Percentiles rank a stretch among this genome's conserved stretches.
Conservation (phyloP, 2,113 vertebrate genomes). For the Cichladusa arquata region DNA sequence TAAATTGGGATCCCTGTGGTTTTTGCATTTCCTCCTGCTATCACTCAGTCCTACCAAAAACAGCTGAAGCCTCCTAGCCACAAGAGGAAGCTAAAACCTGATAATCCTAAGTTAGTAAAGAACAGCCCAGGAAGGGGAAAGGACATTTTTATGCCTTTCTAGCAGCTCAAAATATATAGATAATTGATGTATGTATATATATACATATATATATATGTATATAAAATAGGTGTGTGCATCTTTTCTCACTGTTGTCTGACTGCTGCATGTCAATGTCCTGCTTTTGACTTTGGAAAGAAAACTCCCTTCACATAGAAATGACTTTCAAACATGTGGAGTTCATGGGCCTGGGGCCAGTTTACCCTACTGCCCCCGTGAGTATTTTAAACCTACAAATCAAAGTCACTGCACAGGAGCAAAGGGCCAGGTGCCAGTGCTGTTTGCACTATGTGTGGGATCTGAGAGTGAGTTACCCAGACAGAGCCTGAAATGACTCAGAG, state of each 20-base stretch:
- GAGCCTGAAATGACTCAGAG: not conserved
- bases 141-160: not conserved
- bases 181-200: not conserved
- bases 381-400: not conserved
- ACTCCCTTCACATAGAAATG: not conserved
- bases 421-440: not conserved
- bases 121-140: not conserved
- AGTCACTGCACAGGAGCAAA: not conserved
- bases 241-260: not conserved
- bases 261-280: not conserved
- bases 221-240: not conserved
- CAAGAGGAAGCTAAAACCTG: not conserved
- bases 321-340: not conserved
- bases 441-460: rapidly evolving
- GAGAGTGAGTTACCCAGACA: too few species aligned
- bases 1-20: not conserved
- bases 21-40: not conserved
- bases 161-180: not conserved
- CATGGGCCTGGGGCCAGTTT: not conserved
- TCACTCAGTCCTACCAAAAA: not conserved
- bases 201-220: not conserved
- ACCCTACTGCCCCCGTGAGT: rapidly evolving
- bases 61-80: not conserved
- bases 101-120: not conserved
- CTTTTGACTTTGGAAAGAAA: not conserved